Conservation (phyloP, 2,797 vertebrate genomes). For the Antrozous pallidus region DNA sequence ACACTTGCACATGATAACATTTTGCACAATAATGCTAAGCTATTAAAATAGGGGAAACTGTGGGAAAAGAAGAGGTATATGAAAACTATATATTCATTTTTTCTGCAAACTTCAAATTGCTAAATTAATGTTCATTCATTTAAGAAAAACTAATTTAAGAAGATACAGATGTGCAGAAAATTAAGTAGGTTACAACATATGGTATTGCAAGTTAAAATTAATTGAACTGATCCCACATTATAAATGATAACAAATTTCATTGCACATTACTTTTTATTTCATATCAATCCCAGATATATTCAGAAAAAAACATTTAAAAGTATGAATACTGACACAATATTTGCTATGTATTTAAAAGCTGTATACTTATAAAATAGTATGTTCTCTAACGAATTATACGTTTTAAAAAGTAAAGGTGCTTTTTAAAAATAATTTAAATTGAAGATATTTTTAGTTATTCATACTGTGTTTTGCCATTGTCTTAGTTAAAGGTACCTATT, state of each 20-base stretch:
- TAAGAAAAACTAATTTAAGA: neutral
- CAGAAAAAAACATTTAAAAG: neutral
- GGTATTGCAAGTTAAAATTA: neutral
- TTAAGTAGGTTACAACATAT: neutral
- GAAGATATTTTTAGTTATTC: neutral
- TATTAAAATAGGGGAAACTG: neutral
- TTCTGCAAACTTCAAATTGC: neutral
- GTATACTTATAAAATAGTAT: neutral
- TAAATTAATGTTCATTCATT: neutral
- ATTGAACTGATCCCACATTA: neutral
- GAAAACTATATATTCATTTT: neutral
- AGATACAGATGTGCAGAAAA: neutral
- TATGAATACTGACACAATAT: neutral
- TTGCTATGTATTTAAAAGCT: neutral
- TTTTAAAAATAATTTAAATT: conserved; percentile 1
- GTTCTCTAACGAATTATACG: neutral
- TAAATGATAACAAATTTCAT: neutral
- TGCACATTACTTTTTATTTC: neutral
- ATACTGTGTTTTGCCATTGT: neutral
- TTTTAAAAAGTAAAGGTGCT: neutral
- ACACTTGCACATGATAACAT: neutral
- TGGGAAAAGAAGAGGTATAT: neutral
- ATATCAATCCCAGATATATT: neutral
- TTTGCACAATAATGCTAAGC: neutral
- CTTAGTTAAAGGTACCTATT: neutral